Base-by-base conservation (phyloP, 2,797 vertebrate species). In the Anabacerthia variegaticeps region DNA sequence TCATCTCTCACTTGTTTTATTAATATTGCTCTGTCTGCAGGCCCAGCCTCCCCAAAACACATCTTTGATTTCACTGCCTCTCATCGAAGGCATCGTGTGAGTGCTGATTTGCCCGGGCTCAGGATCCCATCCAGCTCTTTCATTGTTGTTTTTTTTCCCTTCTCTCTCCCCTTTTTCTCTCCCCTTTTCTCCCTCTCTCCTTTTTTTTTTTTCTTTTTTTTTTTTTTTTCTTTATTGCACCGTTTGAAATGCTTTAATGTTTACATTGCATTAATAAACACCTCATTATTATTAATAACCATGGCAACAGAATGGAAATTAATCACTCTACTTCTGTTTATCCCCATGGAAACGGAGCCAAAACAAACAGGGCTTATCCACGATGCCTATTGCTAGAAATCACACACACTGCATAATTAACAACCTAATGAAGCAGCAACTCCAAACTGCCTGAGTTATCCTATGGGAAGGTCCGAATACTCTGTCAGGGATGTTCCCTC, bases 221-320 rank as follows among this genome's bases (percentile, higher is more conserved):
- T 17, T 21, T 56, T 15, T 34, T 30, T 55, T 87, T 16, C 91
- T 95, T 88, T 88, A 92, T 96, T 59, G 80, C 93, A 74, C 75
- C 2, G 2, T 86, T 94, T 91, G 89, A 96, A 95, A 96, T 51
- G 92, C 89, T 92, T 69, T 85, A 78, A 93, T 89, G 89, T 96
- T 93, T 95, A 96, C 85, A 89, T 87, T 36, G 65, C 51, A 20
- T 95, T 82, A 96, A 97, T 95, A 96, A 97, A 96, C 97, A 96
- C 96, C 96, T 97, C 96, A 96, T 97, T 97, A 97, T 97, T 97
- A 96, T 97, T 97, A 97, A 96, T 95, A 95, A 89, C 96, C 96
- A 97, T 97, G 92, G 96, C 95, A 97, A 97, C 97, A 97, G 93
- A 94, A 96, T 97, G 93, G 96, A 96, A 97, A 97, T 97, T 95